Percentiles rank a stretch among this genome's conserved stretches.
These are phyloP conservation scores for Nymphalis io DNA, from an alignment of 1,140 invertebrate genomes.

Conservation along the genomic window DNA sequence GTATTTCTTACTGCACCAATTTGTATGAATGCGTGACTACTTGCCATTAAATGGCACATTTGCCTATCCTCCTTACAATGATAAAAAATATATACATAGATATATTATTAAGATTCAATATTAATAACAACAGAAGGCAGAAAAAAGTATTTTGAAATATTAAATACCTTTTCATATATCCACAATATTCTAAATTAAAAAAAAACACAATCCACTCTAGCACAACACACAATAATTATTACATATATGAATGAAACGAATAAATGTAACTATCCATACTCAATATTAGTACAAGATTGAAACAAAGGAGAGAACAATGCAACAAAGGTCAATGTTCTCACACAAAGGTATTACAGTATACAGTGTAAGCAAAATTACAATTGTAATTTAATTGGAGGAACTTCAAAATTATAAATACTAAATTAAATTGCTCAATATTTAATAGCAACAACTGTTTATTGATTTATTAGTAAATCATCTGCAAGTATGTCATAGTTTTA, in stretches of 20 bases:
- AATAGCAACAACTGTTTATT: too few relatives aligned
- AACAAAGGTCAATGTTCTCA: neutral
- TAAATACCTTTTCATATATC: neutral
- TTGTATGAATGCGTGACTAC: too few relatives aligned
- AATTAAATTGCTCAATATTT: too few relatives aligned
- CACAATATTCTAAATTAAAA: neutral
- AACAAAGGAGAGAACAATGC: neutral
- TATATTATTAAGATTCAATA: neutral
- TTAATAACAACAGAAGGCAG: neutral
- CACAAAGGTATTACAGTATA: constrained; percentile 5
- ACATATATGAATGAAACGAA: neutral
- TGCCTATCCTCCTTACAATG: too few relatives aligned
- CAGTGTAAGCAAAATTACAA: neutral
- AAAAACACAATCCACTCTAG: neutral
- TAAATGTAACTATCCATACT: neutral
- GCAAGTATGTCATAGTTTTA: too few relatives aligned
- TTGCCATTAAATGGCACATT: too few relatives aligned
- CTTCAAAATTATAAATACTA: too few relatives aligned
- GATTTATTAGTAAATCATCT: too few relatives aligned
- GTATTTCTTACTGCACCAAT: too few relatives aligned
- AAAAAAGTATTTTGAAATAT: neutral
- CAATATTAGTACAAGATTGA: constrained; percentile 1
- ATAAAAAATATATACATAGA: too few relatives aligned
- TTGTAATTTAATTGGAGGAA: constrained; percentile 1
- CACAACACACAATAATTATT: neutral